Base-by-base conservation (phyloP, 1,140 invertebrate genomes). In the Scylla paramamosain region DNA sequence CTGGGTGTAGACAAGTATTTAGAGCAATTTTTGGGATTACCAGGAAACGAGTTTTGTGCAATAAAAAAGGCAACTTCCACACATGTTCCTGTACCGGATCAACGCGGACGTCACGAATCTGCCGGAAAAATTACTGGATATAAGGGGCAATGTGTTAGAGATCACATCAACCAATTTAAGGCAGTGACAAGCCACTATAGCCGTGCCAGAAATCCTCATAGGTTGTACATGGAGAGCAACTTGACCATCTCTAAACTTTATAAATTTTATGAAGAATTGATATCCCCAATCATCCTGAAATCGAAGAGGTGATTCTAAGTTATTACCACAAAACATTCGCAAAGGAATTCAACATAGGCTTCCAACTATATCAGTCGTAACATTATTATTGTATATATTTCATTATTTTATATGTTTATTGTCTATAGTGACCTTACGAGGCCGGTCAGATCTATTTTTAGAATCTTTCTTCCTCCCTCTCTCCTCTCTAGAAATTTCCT, bases 171-270 rank as follows among this genome's bases (percentile, higher is more conserved):
- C 20, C 59, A 67, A 67, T 25, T 8, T 3, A 6, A 67, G 59
- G 20, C 59, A 67, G 59, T 67, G 20, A 67, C 10, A 67, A 67
- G 59, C 59, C 59, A 67, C 59, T 67, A 67, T 16, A 67, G 59
- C 59, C 59, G 59, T 14, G 59, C 59, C 59, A 67, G 20, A 67
- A 67, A 67, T 52, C 59, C 59, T 67, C 59, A 67, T 25, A 67
- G 59, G 20, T 7, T 3, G 59, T 67, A 67, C 84, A 12, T 87
- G 84, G 84, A 87, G 84, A 10, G 29, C 39, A 87, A 87, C 84
- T 87, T 87, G 84, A 87, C 39, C 84, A 87, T 87, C 28, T 87
- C 84, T 28, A 87, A 87, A 12, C 84, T 87, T 29, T 87, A 87
- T 87, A 45, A 12, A 31, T 87, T 25, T 67, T 67, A 67, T 67